Evolutionary conservation across 2,888 invertebrate genomes (phyloP).

Genomic region (Sylvicola cinctus): DNA sequence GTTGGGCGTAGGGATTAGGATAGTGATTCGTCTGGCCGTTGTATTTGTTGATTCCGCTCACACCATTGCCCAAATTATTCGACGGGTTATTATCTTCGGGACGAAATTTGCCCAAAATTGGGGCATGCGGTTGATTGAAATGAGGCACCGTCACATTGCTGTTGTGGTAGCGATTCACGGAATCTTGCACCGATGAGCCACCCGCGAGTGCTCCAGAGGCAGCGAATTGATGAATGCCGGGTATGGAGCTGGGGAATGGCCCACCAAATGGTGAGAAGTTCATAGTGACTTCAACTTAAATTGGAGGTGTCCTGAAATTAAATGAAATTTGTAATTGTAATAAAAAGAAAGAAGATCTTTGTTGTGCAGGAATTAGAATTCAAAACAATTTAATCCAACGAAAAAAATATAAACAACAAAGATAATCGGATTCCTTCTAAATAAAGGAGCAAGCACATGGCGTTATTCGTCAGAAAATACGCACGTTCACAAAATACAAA

Average conservation of each 20-base stretch:
- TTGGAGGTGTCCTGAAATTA: too few species aligned
- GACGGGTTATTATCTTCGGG: conserved; percentile 31
- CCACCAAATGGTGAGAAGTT: conserved; percentile 33
- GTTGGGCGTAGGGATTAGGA: conserved; percentile 8
- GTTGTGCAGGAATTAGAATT: too few species aligned
- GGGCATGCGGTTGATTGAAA: conserved; percentile 31
- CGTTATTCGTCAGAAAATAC: too few species aligned
- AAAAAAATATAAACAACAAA: too few species aligned
- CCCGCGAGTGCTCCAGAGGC: conserved; percentile 24
- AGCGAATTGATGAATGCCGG: conserved; percentile 66
- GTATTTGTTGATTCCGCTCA: conserved; percentile 15
- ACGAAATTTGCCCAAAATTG: conserved; percentile 39
- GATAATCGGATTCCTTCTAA: too few species aligned
- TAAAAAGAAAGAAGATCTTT: too few species aligned
- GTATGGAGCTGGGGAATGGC: conserved; percentile 55
- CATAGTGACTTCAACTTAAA: conserved; percentile 11
- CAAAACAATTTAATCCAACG: too few species aligned
- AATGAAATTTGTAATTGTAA: too few species aligned
- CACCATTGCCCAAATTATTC: conserved; percentile 30
- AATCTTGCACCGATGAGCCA: conserved; percentile 5
- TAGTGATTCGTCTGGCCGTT: conserved; percentile 20
- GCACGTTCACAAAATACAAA: too few species aligned
- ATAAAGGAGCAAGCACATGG: too few species aligned
- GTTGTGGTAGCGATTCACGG: conserved; percentile 19
- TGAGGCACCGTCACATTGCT: conserved; percentile 24